Evolutionary conservation across 2,797 vertebrate species (phyloP), one percentile per base, ranked within the genome.

Genomic region (Cossypha heuglini): DNA sequence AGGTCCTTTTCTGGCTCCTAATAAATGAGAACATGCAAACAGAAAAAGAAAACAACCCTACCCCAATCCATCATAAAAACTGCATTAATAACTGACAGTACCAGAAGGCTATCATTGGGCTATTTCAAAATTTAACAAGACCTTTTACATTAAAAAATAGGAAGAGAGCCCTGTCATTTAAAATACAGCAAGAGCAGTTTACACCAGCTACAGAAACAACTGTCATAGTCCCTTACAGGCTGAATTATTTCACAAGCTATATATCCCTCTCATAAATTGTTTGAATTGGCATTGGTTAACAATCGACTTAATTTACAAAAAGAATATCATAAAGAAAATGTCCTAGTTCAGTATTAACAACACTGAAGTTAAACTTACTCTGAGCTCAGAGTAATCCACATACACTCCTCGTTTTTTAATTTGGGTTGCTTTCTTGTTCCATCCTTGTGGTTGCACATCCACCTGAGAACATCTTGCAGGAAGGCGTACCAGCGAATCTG

Each of bases 371-470:
- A 45, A 42, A 96, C 97, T 55, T 97, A 99, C 99, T 97, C 98
- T 98, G 86, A 99, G 97, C 84, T 97, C 98, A 40, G 92, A 89
- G 61, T 94, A 96, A 97, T 99, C 98, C 89, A 99, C 98, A 37
- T 97, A 96, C 40, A 99, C 96, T n/a, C 97, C 97, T 93, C 98
- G 92, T 31, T 98, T 96, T 68, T 98, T 80, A 84, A 98, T 97
- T 71, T 97, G 96, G 92, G 97, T 74, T 54, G 98, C 97, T 95
- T 98, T 97, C 79, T 98, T 97, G 20, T 97, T 85, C 31, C 86
- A 38, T 14, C 97, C 97, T 89, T 92, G 80, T 76, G 98, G 97
- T 95, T 98, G 98, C 85, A 98, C 97, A 95, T 97, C 96, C 25
- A 86, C 86, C 54, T 67, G 94, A 48, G 94, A 97, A 63, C 85